A percentile compares a stretch with the other conserved stretches of the same genome.
Evolutionary conservation across 2,113 vertebrate genomes (phyloP).

Genomic region (Tachysurus vachellii): DNA sequence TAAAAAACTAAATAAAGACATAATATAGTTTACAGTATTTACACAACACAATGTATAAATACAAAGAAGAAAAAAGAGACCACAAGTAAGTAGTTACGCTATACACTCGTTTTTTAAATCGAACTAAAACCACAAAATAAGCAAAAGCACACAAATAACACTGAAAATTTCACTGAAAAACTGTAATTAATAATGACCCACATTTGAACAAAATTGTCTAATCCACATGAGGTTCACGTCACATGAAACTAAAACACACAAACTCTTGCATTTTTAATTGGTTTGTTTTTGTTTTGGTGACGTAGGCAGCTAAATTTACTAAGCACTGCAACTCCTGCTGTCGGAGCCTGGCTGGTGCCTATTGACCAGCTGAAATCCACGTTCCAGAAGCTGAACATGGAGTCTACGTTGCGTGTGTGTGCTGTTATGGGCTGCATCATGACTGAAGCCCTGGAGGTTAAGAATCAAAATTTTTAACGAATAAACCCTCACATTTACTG

Average conservation of each 20-base stretch:
- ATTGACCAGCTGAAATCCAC: slow-evolving; percentile 97
- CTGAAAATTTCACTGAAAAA: background rate
- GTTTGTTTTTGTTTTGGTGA: slow-evolving; percentile 21
- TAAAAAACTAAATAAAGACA: too few species aligned
- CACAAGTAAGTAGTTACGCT: too few species aligned
- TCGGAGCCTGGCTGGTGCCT: slow-evolving; percentile 95
- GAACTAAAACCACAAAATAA: background rate
- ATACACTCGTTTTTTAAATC: background rate
- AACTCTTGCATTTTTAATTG: background rate
- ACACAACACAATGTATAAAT: too few species aligned
- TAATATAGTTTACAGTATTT: too few species aligned
- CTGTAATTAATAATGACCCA: background rate
- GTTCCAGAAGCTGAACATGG: slow-evolving; percentile 89
- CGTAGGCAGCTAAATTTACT: slow-evolving; percentile 92
- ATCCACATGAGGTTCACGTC: background rate
- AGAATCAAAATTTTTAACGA: slow-evolving; percentile 1
- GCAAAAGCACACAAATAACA: background rate
- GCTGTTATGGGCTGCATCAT: slow-evolving; percentile 99
- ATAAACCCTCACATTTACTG: background rate
- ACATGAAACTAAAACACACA: background rate
- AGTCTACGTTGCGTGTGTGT: slow-evolving; percentile 87
- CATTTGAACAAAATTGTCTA: background rate
- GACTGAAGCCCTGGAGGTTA: slow-evolving; percentile 95
- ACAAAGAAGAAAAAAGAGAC: too few species aligned
- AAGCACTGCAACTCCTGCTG: slow-evolving; percentile 94